Conservation (phyloP, 2,888 invertebrate genomes). For the Stegophylla sp. region DNA sequence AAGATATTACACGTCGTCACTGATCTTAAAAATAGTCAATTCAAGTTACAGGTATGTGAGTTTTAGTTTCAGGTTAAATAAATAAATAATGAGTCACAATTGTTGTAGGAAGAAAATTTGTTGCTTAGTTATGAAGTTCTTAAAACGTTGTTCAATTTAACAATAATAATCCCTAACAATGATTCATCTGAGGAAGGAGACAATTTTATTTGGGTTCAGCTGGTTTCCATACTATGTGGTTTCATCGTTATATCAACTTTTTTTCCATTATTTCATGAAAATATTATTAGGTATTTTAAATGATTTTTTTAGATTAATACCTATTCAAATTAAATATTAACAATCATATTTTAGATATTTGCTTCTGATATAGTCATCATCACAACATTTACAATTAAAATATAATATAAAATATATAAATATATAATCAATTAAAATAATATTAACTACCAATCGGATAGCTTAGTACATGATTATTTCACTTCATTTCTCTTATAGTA, state of each 20-base stretch:
- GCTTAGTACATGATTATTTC: too few species aligned
- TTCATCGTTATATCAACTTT: constrained; percentile 72
- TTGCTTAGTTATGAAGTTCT: constrained; percentile 76
- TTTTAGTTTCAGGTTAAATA: not conserved
- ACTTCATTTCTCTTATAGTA: too few species aligned
- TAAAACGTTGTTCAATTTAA: constrained; percentile 81
- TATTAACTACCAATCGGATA: too few species aligned
- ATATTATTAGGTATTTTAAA: constrained; percentile 69
- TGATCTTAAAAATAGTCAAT: constrained; percentile 15
- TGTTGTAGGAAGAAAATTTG: constrained; percentile 65
- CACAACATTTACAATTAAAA: too few species aligned
- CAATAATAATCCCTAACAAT: constrained; percentile 64
- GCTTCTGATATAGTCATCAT: too few species aligned
- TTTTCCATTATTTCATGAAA: constrained; percentile 70
- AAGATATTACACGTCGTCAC: constrained; percentile 65
- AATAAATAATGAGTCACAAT: not conserved
- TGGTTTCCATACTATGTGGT: constrained; percentile 76
- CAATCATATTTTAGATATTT: too few species aligned
- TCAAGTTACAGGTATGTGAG: not conserved
- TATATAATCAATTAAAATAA: too few species aligned
- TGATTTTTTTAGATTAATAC: too few species aligned
- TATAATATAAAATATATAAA: too few species aligned
- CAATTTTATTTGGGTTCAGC: constrained; percentile 74
- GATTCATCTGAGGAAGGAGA: constrained; percentile 70
- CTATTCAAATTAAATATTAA: too few species aligned